These are phyloP conservation scores for Caloenas nicobarica DNA, from an alignment of 2,113 vertebrate genomes.

Conservation along the genomic window DNA sequence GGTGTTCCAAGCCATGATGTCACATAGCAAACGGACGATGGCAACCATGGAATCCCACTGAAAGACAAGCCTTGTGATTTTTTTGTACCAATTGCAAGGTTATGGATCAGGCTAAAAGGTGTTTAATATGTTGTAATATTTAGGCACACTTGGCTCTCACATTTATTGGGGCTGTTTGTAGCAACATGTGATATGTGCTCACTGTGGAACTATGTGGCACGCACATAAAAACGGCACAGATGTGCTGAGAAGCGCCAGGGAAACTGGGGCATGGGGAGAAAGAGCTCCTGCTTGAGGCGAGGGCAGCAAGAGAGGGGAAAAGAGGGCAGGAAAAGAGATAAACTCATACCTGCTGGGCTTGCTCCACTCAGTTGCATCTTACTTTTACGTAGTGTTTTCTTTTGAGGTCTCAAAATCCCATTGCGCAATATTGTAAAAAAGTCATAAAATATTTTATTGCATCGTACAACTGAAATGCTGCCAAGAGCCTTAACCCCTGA, in stretches of 20 bases:
- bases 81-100: slow-evolving; percentile 45
- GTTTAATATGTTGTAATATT: slow-evolving; percentile 68
- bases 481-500: slow-evolving; percentile 54
- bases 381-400: background rate
- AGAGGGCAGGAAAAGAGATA: background rate
- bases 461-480: background rate
- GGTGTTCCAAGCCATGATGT: background rate
- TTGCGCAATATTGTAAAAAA: slow-evolving; percentile 54
- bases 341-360: slow-evolving; percentile 24
- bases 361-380: background rate
- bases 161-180: slow-evolving; percentile 76
- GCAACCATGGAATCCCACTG: background rate
- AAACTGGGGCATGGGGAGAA: background rate
- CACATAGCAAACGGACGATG: background rate
- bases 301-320: background rate
- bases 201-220: slow-evolving; percentile 59
- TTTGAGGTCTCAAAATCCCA: background rate
- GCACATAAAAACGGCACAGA: slow-evolving; percentile 64
- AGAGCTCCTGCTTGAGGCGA: background rate
- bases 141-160: slow-evolving; percentile 64
- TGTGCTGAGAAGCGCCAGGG: slow-evolving; percentile 37
- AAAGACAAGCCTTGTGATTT: slow-evolving; percentile 45
- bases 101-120: slow-evolving; percentile 56
- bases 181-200: slow-evolving; percentile 70
- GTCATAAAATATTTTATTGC: slow-evolving; percentile 54